These are phyloP conservation scores for Xanthorhoe spadicearia DNA, from an alignment of 2,888 invertebrate species.

Conservation along the genomic window DNA sequence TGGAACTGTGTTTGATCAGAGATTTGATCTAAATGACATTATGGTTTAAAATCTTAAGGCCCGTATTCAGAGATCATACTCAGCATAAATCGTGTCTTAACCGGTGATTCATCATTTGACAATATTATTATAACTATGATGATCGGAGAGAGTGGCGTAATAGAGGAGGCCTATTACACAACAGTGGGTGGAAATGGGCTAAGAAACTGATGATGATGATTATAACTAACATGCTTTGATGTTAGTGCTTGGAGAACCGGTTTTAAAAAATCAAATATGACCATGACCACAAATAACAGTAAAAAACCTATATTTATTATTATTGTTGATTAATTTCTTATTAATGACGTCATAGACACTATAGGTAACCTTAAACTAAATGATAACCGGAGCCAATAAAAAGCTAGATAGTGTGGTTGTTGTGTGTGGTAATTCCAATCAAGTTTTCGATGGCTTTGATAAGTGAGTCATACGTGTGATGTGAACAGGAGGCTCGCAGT, in stretches of 20 bases:
- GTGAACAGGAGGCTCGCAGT: neutral
- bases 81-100: too few relatives aligned
- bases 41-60: neutral
- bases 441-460: neutral
- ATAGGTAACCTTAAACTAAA: neutral
- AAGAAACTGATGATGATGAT: too few relatives aligned
- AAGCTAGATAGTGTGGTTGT: neutral
- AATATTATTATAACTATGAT: too few relatives aligned
- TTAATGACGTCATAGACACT: neutral
- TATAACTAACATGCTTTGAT: neutral
- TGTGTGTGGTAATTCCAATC: conserved; percentile 15
- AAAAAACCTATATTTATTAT: neutral
- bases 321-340: neutral
- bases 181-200: too few relatives aligned
- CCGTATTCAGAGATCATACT: too few relatives aligned
- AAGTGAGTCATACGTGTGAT: neutral
- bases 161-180: too few relatives aligned
- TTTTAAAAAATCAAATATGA: neutral
- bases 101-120: too few relatives aligned
- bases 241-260: neutral
- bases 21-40: neutral
- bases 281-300: neutral
- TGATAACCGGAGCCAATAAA: neutral
- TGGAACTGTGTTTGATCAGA: conserved; percentile 16
- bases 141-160: too few relatives aligned